These are phyloP conservation scores for Eretmocerus hayati DNA, from an alignment of 2,888 invertebrate genomes.

Conservation along the genomic window DNA sequence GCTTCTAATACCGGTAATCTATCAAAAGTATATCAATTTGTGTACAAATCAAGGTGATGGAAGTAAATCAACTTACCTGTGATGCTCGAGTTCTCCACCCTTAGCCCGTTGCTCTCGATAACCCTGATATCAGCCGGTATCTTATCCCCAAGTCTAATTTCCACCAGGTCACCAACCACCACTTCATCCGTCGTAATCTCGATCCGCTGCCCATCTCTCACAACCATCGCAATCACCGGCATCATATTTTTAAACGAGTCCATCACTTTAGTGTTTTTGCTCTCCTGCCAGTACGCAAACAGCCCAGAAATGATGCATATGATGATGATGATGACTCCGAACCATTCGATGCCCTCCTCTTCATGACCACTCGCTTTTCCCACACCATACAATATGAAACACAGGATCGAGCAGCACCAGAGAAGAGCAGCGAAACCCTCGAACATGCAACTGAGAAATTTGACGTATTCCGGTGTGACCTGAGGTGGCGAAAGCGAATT, in stretches of 20 bases:
- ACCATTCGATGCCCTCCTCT: slow-evolving; percentile 51
- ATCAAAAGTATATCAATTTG: too few species aligned
- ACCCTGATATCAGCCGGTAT: slow-evolving; percentile 83
- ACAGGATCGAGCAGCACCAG: slow-evolving; percentile 70
- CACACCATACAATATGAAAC: slow-evolving; percentile 57
- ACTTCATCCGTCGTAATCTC: slow-evolving; percentile 59
- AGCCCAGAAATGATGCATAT: slow-evolving; percentile 52
- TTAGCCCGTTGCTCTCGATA: slow-evolving; percentile 56
- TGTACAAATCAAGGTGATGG: too few species aligned
- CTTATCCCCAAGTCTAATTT: slow-evolving; percentile 73
- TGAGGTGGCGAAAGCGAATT: slow-evolving; percentile 70
- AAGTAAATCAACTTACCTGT: too few species aligned
- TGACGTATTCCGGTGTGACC: slow-evolving; percentile 64
- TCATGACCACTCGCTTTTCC: slow-evolving; percentile 46
- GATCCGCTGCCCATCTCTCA: slow-evolving; percentile 59
- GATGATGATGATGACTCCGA: slow-evolving; percentile 58
- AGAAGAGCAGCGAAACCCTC: slow-evolving; percentile 72
- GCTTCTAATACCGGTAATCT: too few species aligned
- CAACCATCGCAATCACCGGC: slow-evolving; percentile 62
- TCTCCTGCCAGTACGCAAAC: slow-evolving; percentile 68
- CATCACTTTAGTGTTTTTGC: slow-evolving; percentile 71
- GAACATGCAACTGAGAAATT: slow-evolving; percentile 57
- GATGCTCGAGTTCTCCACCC: slow-evolving; percentile 58
- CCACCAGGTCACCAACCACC: slow-evolving; percentile 75
- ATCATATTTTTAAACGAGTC: slow-evolving; percentile 78